These are phyloP conservation scores for Neolamprologus multifasciatus DNA, from an alignment of 2,797 vertebrate species.

Conservation along the genomic window DNA sequence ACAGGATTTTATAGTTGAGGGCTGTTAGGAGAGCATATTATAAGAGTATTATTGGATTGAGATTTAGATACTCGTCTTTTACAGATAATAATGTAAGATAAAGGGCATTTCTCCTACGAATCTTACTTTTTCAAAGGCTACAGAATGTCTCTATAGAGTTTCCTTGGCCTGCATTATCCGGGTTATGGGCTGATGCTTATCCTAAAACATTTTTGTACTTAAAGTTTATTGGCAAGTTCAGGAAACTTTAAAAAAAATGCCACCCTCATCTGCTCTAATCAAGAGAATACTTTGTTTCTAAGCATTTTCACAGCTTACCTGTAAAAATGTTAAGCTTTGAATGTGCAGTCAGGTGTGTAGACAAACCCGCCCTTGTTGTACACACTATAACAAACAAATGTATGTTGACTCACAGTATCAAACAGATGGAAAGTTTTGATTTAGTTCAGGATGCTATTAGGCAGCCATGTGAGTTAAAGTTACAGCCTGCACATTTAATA, in stretches of 20 bases:
- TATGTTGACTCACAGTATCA: conserved; percentile 26
- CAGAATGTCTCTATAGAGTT: conserved; percentile 27
- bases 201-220: conserved; percentile 1
- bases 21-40: not conserved
- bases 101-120: conserved; percentile 18
- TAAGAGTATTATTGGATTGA: not conserved
- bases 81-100: conserved; percentile 33
- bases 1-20: not conserved
- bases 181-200: not conserved
- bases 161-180: conserved; percentile 1
- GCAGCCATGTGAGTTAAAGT: not conserved
- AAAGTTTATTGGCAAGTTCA: not conserved
- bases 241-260: not conserved
- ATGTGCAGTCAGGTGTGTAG: conserved; percentile 26
- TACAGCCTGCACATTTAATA: not conserved
- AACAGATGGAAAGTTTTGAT: conserved; percentile 44
- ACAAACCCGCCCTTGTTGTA: conserved; percentile 21
- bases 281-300: conserved; percentile 40
- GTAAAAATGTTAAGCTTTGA: conserved; percentile 20
- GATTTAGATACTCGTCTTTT: not conserved
- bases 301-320: conserved; percentile 32
- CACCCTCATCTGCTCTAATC: conserved; percentile 28
- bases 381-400: conserved; percentile 14
- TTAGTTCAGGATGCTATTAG: conserved; percentile 13
- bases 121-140: not conserved